Evolutionary conservation across 2,113 vertebrate genomes (phyloP).

Genomic region (Ranitomeya variabilis): DNA sequence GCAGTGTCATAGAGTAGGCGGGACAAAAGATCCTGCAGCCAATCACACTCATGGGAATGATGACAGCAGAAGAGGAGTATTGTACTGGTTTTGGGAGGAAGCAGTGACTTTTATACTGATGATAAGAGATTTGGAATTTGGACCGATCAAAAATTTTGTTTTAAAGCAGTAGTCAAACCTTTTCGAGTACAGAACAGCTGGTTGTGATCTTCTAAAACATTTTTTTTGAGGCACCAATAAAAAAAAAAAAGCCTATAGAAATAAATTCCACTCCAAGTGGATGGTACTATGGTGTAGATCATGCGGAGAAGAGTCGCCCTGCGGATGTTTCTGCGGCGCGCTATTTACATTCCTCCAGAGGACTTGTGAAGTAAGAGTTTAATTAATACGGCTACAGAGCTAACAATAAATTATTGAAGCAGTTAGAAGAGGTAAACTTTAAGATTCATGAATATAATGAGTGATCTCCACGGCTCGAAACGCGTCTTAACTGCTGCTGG

Average conservation of each 20-base stretch:
- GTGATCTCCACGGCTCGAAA: slow-evolving; percentile 31
- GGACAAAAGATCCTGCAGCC: too few species aligned
- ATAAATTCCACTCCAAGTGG: neutral
- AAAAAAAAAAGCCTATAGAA: neutral
- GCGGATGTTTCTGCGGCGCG: neutral
- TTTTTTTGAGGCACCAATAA: too few species aligned
- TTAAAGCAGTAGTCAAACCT: too few species aligned
- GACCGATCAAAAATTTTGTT: too few species aligned
- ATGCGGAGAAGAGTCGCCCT: neutral
- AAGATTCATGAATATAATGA: slow-evolving; percentile 18
- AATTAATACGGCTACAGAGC: slow-evolving; percentile 36
- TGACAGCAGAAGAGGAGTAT: too few species aligned
- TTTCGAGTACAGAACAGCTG: too few species aligned
- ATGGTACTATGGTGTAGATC: neutral
- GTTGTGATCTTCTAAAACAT: too few species aligned
- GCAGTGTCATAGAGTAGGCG: too few species aligned
- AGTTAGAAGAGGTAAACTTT: slow-evolving; percentile 27
- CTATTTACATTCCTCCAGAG: slow-evolving; percentile 45
- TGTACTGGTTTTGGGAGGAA: too few species aligned
- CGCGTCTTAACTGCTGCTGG: neutral
- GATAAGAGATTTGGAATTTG: too few species aligned
- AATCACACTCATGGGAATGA: too few species aligned
- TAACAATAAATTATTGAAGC: slow-evolving; percentile 40
- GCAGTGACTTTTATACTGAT: too few species aligned
- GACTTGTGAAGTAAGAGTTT: slow-evolving; percentile 40